A percentile compares a stretch with the other conserved stretches of the same genome.
phyloP scores from a whole-genome alignment of 2,888 invertebrate species.

The Eurytoma californica region DNA sequence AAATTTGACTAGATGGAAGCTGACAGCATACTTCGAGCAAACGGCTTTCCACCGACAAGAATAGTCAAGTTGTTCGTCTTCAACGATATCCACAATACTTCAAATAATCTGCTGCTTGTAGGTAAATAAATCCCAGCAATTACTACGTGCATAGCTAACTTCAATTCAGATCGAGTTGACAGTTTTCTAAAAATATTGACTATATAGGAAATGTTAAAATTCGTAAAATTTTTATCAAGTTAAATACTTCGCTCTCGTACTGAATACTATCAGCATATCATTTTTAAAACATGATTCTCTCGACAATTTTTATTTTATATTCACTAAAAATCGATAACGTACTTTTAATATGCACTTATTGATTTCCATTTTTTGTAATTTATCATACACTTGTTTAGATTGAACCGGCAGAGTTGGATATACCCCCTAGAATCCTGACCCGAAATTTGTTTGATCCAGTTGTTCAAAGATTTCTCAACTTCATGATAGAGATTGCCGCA shows the following conservation, averaged over 20 bases:
- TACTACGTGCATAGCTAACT: no score
- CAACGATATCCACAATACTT: conserved; percentile 9
- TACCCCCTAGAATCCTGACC: background rate
- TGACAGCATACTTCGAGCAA: background rate
- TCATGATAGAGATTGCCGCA: conserved; percentile 25
- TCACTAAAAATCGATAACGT: background rate
- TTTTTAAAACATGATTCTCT: no score
- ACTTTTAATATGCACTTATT: no score
- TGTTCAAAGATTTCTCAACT: background rate
- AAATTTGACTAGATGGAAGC: conserved; percentile 5
- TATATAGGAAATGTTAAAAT: no score
- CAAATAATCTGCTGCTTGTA: background rate
- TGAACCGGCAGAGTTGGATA: background rate
- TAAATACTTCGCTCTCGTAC: background rate
- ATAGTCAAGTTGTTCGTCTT: conserved; percentile 20
- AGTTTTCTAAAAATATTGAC: background rate
- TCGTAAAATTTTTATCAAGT: no score
- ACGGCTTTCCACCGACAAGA: conserved; percentile 7
- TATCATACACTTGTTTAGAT: conserved; percentile 10
- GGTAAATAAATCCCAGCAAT: background rate
- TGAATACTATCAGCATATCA: no score
- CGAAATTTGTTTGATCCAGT: background rate
- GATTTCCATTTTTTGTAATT: background rate
- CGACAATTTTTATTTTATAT: no score
- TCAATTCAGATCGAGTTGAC: background rate